These are phyloP conservation scores for Macroramphosus scolopax DNA, from an alignment of 2,797 vertebrate species.

Conservation along the genomic window DNA sequence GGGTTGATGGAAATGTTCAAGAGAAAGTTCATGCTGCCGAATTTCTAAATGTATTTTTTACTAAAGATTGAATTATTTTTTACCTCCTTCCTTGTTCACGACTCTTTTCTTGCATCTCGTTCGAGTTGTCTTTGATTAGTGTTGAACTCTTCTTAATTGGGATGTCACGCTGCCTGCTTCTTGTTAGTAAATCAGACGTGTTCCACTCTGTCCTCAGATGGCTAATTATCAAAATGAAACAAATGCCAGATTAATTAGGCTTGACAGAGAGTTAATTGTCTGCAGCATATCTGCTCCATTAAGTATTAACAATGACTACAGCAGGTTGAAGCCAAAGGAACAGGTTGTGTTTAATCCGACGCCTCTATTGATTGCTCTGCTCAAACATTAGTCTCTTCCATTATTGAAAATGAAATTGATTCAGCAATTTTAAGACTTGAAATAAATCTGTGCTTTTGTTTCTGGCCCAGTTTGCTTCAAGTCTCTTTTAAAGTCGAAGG, in stretches of 20 bases:
- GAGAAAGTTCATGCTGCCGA: slow-evolving; percentile 66
- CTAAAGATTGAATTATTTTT: slow-evolving; percentile 79
- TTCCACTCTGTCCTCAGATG: neutral
- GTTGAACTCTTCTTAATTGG: neutral
- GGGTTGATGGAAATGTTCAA: slow-evolving; percentile 56
- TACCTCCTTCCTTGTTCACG: slow-evolving; percentile 43
- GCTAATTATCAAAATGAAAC: neutral
- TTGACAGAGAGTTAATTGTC: neutral
- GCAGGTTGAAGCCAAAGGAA: too few species aligned
- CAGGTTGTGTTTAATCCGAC: too few species aligned
- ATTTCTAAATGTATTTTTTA: slow-evolving; percentile 82
- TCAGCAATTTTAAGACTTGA: too few species aligned
- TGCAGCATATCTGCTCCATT: too few species aligned
- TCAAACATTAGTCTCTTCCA: too few species aligned
- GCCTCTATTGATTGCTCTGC: too few species aligned
- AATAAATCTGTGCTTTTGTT: too few species aligned
- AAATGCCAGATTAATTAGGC: neutral
- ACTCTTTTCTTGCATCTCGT: slow-evolving; percentile 3
- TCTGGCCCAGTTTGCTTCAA: too few species aligned
- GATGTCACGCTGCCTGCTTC: neutral
- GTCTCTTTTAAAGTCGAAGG: too few species aligned
- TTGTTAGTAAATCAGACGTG: neutral
- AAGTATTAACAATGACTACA: too few species aligned
- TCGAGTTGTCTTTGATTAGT: neutral
- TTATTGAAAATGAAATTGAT: too few species aligned